phyloP scores from a whole-genome alignment of 1,140 invertebrate genomes.

The Pseudomyrmex gracilis region DNA sequence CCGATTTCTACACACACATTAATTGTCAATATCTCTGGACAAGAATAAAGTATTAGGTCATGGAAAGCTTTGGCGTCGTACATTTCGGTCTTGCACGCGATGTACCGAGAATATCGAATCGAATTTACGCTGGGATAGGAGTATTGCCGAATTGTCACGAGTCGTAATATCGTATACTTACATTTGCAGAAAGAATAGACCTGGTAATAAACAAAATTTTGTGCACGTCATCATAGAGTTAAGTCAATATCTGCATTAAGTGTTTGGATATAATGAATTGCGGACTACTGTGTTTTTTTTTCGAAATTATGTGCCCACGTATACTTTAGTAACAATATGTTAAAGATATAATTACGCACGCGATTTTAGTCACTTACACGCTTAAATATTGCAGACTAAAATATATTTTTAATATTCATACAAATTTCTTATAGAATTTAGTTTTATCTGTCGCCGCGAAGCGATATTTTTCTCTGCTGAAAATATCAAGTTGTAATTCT shows the following conservation, averaged over 20 bases:
- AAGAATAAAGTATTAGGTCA: constrained; percentile 25
- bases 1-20: no score
- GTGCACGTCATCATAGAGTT: not conserved
- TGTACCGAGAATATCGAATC: constrained; percentile 26
- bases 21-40: not conserved
- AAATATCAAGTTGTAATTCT: not conserved
- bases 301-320: no score
- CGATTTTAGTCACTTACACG: not conserved
- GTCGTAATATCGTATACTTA: not conserved
- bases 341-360: no score
- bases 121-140: not conserved
- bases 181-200: constrained; percentile 24
- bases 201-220: not conserved
- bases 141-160: not conserved
- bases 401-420: not conserved
- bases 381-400: not conserved
- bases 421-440: no score
- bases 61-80: constrained; percentile 58
- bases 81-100: constrained; percentile 48
- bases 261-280: no score
- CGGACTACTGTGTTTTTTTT: no score
- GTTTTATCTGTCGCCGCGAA: not conserved
- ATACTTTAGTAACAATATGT: no score
- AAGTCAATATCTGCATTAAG: no score
- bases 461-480: not conserved